Conservation (phyloP, 2,888 invertebrate species). For the Microplitis manilae region DNA sequence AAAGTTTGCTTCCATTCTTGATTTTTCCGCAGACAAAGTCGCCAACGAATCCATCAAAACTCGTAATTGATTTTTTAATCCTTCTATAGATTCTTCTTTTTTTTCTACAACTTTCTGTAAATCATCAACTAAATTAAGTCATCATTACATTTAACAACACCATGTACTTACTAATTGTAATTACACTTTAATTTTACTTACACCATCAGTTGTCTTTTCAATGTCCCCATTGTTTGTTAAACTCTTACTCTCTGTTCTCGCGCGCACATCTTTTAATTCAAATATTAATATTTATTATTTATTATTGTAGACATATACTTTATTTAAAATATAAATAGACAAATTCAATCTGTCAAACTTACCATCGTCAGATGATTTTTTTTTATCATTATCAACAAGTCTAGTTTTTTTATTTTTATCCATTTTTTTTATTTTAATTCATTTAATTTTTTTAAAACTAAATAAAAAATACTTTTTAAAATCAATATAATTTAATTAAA, state of each 20-base stretch:
- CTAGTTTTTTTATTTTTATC: background rate
- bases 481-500: background rate
- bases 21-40: constrained; percentile 86
- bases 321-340: background rate
- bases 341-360: background rate
- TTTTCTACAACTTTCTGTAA: constrained; percentile 41
- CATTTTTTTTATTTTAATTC: background rate
- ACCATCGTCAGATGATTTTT: background rate
- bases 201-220: background rate
- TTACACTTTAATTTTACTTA: background rate
- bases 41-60: constrained; percentile 82
- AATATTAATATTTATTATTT: background rate
- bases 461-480: background rate
- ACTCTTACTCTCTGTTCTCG: background rate
- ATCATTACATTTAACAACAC: background rate
- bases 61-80: constrained; percentile 73
- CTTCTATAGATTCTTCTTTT: constrained; percentile 63
- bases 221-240: constrained; percentile 2
- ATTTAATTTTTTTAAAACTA: background rate
- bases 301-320: background rate
- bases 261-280: background rate
- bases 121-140: background rate
- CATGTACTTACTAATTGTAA: background rate
- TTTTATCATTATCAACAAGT: background rate
- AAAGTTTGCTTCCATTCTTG: constrained; percentile 87